These are phyloP conservation scores for Diceros bicornis DNA, from an alignment of 2,797 vertebrate genomes.

Conservation along the genomic window DNA sequence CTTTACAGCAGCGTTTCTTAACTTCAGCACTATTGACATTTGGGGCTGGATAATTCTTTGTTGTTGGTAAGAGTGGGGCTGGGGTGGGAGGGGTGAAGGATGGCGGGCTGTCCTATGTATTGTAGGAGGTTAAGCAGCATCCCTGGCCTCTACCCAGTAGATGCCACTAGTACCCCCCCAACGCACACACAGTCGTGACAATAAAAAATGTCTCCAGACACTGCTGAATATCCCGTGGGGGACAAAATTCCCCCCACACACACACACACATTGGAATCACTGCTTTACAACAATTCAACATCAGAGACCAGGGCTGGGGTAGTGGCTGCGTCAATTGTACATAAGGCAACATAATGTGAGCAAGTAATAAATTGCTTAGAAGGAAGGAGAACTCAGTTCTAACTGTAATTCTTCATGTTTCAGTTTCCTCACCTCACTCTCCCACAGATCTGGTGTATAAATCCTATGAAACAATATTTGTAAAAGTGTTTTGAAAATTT, in stretches of 20 bases:
- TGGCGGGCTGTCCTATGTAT: background rate
- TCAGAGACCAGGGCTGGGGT: background rate
- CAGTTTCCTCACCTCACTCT: background rate
- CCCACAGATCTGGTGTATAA: background rate
- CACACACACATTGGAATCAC: background rate
- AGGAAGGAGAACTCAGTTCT: background rate
- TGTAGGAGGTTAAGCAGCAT: background rate
- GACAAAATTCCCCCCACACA: background rate
- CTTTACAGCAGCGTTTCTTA: background rate
- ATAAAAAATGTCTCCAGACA: background rate
- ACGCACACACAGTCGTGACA: background rate
- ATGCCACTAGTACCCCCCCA: background rate
- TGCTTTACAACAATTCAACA: background rate
- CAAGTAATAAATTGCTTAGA: background rate
- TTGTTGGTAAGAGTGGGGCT: too few species aligned
- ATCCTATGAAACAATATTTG: background rate
- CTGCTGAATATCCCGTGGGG: background rate
- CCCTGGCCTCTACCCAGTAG: background rate
- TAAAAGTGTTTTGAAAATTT: slow-evolving; percentile 16
- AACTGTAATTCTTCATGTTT: background rate
- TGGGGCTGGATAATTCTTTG: background rate
- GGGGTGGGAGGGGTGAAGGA: too few species aligned
- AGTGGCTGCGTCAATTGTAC: background rate
- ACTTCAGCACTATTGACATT: background rate
- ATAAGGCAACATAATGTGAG: background rate